phyloP scores from a whole-genome alignment of 2,888 invertebrate genomes.

The Metalampra italica region DNA sequence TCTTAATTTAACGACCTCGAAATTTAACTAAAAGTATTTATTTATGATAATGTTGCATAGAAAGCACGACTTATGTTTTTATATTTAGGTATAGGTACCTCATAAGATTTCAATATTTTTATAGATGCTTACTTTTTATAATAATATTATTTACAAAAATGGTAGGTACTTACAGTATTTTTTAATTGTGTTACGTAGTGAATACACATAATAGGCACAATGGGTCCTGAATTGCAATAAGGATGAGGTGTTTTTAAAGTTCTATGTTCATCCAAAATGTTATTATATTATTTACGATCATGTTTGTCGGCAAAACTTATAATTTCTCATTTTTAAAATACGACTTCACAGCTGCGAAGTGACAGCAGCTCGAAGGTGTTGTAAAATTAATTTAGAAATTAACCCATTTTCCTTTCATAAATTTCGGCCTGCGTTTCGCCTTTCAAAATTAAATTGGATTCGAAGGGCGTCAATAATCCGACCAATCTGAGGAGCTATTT shows the following conservation, averaged over 20 bases:
- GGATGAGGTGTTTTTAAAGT: too few relatives aligned
- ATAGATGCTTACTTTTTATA: too few relatives aligned
- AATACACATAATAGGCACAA: too few relatives aligned
- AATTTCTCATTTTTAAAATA: slow-evolving; percentile 2
- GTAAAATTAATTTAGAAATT: slow-evolving; percentile 12
- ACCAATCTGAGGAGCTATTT: slow-evolving; percentile 45
- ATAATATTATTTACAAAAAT: too few relatives aligned
- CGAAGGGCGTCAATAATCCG: slow-evolving; percentile 22
- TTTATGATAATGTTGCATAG: too few relatives aligned
- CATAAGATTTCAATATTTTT: too few relatives aligned
- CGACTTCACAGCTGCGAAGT: slow-evolving; percentile 9
- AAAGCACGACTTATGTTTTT: too few relatives aligned
- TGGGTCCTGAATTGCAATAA: too few relatives aligned
- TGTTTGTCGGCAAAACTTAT: not conserved
- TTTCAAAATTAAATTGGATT: slow-evolving; percentile 9
- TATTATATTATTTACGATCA: slow-evolving; percentile 2
- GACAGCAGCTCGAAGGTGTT: slow-evolving; percentile 10
- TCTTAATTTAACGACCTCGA: not conserved
- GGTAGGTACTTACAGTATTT: too few relatives aligned
- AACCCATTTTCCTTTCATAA: slow-evolving; percentile 12
- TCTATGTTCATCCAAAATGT: too few relatives aligned
- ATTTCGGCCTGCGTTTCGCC: not conserved
- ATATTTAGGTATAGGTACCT: too few relatives aligned
- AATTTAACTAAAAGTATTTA: not conserved
- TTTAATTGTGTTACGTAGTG: too few relatives aligned